phyloP scores from a whole-genome alignment of 2,113 vertebrate genomes.

The Heloderma charlesbogerti region DNA sequence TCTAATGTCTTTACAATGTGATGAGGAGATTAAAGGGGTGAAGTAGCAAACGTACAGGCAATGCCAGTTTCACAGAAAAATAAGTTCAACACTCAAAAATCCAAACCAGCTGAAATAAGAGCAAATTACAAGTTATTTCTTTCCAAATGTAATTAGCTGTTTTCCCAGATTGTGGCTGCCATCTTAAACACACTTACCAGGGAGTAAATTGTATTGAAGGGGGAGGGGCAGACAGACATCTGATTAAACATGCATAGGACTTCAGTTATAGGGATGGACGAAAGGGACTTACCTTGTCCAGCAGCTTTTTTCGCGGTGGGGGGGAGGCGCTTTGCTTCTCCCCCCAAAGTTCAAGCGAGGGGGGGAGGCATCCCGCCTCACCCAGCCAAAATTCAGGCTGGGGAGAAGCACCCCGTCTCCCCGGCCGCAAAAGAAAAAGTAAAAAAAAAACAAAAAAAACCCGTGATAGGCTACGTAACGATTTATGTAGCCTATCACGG shows the following conservation, averaged over 20 bases:
- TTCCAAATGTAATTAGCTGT: constrained; percentile 6
- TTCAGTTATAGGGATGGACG: no score
- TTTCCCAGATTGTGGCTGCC: not conserved
- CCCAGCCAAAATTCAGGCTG: no score
- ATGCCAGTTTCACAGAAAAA: constrained; percentile 5
- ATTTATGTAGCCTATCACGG: no score
- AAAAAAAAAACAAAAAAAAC: no score
- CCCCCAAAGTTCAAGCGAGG: no score
- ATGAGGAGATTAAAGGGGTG: not conserved
- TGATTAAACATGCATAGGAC: not conserved
- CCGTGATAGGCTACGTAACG: no score
- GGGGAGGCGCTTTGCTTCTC: no score
- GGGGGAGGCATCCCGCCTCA: no score
- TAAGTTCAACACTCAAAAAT: not conserved
- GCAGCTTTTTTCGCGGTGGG: no score
- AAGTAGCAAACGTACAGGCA: not conserved
- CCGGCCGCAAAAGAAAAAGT: no score
- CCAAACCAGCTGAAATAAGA: not conserved
- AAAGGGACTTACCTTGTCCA: no score
- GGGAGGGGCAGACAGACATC: not conserved
- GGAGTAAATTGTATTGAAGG: not conserved
- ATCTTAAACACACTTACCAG: not conserved
- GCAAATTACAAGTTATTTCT: constrained; percentile 14
- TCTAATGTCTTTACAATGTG: not conserved
- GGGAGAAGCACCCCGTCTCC: no score